Percentiles rank a stretch among this genome's conserved stretches.
Evolutionary conservation across 2,113 vertebrate genomes (phyloP).

Genomic region (Vicugna pacos): DNA sequence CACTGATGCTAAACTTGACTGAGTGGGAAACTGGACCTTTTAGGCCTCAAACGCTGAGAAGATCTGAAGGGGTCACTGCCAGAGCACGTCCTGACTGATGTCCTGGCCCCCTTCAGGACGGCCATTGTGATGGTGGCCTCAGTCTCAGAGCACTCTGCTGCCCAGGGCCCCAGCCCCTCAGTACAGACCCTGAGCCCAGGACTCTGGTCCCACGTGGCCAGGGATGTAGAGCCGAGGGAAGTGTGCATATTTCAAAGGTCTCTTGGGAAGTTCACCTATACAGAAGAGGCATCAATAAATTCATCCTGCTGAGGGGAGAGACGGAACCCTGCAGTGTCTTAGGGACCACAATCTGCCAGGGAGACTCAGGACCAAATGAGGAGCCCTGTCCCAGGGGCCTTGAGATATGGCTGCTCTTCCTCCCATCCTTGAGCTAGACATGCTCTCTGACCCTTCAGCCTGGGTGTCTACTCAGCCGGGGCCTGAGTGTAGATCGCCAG

Average conservation of each 20-base stretch:
- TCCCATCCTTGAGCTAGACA: neutral
- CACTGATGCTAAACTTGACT: neutral
- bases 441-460: neutral
- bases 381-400: neutral
- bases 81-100: neutral
- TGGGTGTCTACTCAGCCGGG: neutral
- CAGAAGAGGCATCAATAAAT: neutral
- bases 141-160: neutral
- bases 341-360: neutral
- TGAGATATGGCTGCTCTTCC: neutral
- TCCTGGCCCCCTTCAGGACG: neutral
- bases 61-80: neutral
- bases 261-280: neutral
- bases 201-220: neutral
- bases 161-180: neutral
- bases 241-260: neutral
- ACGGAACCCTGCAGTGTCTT: neutral
- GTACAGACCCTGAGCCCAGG: neutral
- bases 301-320: neutral
- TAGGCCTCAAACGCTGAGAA: neutral
- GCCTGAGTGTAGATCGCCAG: neutral
- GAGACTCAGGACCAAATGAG: neutral
- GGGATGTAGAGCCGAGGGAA: neutral
- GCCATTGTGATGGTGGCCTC: rapidly evolving
- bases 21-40: neutral